Percentiles rank a stretch among this genome's conserved stretches.
phyloP scores from a whole-genome alignment of 2,113 vertebrate genomes.

The Dipodomys spectabilis region DNA sequence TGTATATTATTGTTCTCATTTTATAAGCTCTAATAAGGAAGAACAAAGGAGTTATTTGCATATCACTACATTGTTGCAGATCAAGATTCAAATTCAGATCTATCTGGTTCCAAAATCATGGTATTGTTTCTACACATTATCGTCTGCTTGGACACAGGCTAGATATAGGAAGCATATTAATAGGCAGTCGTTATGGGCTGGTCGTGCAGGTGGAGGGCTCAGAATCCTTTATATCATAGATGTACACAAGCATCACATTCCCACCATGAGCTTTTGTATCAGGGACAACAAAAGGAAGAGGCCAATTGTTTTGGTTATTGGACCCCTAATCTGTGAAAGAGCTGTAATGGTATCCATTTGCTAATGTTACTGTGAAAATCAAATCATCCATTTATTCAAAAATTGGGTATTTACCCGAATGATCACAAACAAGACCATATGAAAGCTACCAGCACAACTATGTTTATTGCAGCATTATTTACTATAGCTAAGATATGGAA shows the following conservation, averaged over 20 bases:
- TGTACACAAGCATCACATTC: neutral
- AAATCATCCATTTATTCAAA: neutral
- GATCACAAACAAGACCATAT: no score
- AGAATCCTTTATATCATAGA: neutral
- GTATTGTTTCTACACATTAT: neutral
- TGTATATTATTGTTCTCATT: neutral
- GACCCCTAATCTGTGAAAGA: neutral
- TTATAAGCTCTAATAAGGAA: neutral
- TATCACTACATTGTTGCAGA: neutral
- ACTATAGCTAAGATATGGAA: no score
- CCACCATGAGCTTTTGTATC: neutral
- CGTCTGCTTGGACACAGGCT: neutral
- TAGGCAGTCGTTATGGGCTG: neutral
- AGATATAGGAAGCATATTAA: neutral
- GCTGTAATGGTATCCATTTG: neutral
- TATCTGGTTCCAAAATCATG: neutral
- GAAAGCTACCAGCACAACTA: no score
- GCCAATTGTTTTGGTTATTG: neutral
- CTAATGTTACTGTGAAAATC: constrained; percentile 1
- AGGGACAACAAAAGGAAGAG: neutral
- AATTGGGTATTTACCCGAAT: no score
- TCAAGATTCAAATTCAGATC: neutral
- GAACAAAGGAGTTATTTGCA: neutral
- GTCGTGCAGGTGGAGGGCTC: neutral
- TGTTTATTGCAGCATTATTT: no score